phyloP scores from a whole-genome alignment of 2,797 vertebrate genomes.

The Falco rusticolus region DNA sequence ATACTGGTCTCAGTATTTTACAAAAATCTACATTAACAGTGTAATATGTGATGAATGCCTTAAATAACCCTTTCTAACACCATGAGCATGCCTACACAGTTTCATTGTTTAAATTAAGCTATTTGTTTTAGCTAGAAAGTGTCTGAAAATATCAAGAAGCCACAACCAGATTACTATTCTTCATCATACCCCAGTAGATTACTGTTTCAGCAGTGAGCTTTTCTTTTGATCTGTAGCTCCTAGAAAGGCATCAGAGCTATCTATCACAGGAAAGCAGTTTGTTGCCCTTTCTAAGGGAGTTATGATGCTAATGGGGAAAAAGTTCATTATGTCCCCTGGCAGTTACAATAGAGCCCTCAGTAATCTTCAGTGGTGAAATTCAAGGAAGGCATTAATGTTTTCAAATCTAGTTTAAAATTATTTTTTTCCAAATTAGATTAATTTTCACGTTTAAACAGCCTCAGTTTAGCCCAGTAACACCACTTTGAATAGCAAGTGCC shows the following conservation, averaged over 20 bases:
- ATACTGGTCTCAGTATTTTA: not conserved
- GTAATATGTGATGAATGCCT: not conserved
- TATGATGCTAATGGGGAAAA: not conserved
- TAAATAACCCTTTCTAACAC: not conserved
- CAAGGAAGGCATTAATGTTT: not conserved
- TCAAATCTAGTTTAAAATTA: not conserved
- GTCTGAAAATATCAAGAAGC: constrained; percentile 3
- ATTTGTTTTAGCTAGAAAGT: constrained; percentile 38
- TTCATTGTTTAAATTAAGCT: constrained; percentile 16
- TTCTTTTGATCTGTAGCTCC: constrained; percentile 2
- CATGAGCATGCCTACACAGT: not conserved
- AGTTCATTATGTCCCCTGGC: not conserved
- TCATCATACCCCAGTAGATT: not conserved
- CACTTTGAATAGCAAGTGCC: not conserved
- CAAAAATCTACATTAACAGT: not conserved
- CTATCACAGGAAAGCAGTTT: not conserved
- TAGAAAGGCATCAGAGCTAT: not conserved
- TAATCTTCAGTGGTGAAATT: not conserved
- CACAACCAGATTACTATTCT: not conserved
- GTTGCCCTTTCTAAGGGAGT: not conserved
- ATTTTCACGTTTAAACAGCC: not conserved
- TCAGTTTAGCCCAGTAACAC: not conserved
- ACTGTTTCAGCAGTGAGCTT: not conserved
- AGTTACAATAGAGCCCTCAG: not conserved
- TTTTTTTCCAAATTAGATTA: not conserved